Evolutionary conservation across 2,113 vertebrate species (phyloP).

Genomic region (Mungos mungo): DNA sequence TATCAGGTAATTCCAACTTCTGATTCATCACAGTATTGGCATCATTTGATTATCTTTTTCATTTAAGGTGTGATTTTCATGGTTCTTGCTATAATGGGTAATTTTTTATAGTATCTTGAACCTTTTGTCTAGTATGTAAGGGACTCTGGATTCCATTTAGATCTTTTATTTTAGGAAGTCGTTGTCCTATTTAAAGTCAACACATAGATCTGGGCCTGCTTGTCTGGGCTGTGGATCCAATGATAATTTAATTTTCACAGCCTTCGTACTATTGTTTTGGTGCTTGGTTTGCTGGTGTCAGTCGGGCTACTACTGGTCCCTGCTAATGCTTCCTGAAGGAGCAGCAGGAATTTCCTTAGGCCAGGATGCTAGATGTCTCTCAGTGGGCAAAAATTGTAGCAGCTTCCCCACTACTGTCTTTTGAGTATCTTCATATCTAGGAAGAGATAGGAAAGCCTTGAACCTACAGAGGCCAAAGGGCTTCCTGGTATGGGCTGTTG

Average conservation of each 20-base stretch:
- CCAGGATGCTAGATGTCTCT: neutral
- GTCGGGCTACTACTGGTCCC: neutral
- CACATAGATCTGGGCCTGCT: neutral
- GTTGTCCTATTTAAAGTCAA: neutral
- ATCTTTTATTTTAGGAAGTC: neutral
- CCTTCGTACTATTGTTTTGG: neutral
- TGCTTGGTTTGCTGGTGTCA: neutral
- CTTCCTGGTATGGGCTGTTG: neutral
- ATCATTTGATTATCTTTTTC: neutral
- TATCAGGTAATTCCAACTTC: conserved; percentile 15
- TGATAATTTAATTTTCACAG: neutral
- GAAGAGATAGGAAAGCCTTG: neutral
- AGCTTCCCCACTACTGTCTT: neutral
- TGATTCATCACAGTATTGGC: neutral
- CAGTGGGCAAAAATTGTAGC: neutral
- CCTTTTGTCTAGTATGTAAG: neutral
- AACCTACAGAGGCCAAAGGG: neutral
- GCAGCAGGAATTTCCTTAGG: neutral
- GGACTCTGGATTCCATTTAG: neutral
- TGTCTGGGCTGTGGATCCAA: neutral
- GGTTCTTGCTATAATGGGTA: neutral
- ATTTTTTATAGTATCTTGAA: neutral
- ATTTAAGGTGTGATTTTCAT: neutral
- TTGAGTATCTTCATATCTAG: neutral
- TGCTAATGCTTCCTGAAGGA: neutral